Evolutionary conservation across 2,797 vertebrate genomes (phyloP).

Genomic region (Poeciliopsis gracilis): DNA sequence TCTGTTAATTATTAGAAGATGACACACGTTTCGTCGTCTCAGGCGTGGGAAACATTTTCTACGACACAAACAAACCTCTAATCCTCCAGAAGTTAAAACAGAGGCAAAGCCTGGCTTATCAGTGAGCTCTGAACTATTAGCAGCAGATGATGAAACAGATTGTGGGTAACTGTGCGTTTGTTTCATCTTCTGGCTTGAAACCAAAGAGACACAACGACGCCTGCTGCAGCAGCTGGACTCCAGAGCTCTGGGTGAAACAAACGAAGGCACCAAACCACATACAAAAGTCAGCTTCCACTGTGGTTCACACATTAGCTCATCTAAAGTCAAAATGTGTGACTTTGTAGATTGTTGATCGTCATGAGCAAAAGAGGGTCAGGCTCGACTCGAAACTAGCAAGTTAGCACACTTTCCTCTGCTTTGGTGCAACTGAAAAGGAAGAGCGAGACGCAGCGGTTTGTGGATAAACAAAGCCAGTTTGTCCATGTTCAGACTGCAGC

Average conservation of each 20-base stretch:
- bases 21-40: not conserved
- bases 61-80: not conserved
- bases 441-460: not conserved
- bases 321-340: conserved; percentile 1
- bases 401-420: not conserved
- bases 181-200: not conserved
- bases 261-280: conserved; percentile 28
- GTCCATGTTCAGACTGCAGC: not conserved
- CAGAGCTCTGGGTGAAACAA: conserved; percentile 14
- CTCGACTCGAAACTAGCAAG: not conserved
- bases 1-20: not conserved
- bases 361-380: not conserved
- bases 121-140: not conserved
- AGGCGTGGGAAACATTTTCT: not conserved
- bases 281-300: conserved; percentile 7
- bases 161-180: not conserved
- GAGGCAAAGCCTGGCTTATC: not conserved
- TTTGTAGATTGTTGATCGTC: not conserved
- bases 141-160: not conserved
- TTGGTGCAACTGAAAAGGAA: not conserved
- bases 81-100: not conserved
- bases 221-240: not conserved
- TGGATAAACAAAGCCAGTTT: not conserved
- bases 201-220: not conserved
- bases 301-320: conserved; percentile 22